Percentiles rank a stretch among this genome's conserved stretches.
Conservation (phyloP, 2,888 invertebrate genomes). For the Tetranychus truncatus region DNA sequence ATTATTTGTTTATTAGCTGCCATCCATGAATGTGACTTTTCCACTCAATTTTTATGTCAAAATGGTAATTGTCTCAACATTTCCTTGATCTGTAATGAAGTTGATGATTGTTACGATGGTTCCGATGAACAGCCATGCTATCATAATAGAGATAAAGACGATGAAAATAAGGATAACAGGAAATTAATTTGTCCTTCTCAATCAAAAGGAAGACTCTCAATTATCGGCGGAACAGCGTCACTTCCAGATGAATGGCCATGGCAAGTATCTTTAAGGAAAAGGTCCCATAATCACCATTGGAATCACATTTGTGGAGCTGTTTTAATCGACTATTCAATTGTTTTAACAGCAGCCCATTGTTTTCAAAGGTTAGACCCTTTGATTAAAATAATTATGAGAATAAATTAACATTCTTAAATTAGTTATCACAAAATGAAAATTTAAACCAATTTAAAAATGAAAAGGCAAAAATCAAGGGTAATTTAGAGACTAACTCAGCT, state of each 20-base stretch:
- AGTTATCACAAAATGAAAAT: too few relatives aligned
- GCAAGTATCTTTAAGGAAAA: slow-evolving; percentile 23
- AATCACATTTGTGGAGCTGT: slow-evolving; percentile 25
- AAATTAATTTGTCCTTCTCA: not conserved
- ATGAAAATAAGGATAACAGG: not conserved
- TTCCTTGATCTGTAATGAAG: not conserved
- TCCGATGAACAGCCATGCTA: not conserved
- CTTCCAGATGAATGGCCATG: slow-evolving; percentile 25
- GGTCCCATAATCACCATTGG: not conserved
- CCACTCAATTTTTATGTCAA: not conserved
- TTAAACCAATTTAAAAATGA: too few relatives aligned
- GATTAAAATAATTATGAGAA: too few relatives aligned
- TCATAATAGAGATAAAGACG: not conserved
- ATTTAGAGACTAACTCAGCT: too few relatives aligned
- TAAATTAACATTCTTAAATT: too few relatives aligned
- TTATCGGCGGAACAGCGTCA: slow-evolving; percentile 24
- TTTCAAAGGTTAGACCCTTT: slow-evolving; percentile 11
- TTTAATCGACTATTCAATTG: slow-evolving; percentile 23
- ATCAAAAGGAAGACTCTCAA: slow-evolving; percentile 12
- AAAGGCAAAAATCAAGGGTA: too few relatives aligned
- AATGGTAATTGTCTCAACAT: not conserved
- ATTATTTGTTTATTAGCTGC: too few relatives aligned
- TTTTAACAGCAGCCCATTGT: slow-evolving; percentile 27
- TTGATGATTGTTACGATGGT: not conserved
- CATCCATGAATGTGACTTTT: not conserved